Percentiles rank a stretch among this genome's conserved stretches.
These are phyloP conservation scores for Gibbula magus DNA, from an alignment of 2,888 invertebrate species.

Conservation along the genomic window DNA sequence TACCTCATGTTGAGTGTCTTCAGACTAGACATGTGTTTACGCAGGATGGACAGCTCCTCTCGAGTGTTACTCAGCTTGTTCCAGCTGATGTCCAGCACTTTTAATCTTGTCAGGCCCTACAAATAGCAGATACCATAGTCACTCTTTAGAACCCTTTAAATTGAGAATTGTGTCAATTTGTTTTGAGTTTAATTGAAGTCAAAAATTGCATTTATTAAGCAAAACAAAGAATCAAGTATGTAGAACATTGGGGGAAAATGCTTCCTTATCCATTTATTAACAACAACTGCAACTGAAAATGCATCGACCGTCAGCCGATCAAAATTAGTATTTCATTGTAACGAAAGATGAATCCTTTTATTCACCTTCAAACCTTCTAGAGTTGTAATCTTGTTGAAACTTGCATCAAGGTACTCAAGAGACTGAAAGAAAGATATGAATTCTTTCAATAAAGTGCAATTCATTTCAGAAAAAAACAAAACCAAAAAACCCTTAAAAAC, in stretches of 20 bases:
- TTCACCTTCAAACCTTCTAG: conserved; percentile 73
- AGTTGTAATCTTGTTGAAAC: conserved; percentile 73
- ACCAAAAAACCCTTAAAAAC: no score
- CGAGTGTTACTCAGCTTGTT: conserved; percentile 70
- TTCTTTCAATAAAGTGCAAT: not conserved
- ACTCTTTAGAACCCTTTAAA: not conserved
- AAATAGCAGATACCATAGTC: not conserved
- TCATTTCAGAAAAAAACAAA: not conserved
- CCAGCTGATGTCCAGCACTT: conserved; percentile 71
- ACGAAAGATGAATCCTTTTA: no score
- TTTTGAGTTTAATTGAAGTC: no score
- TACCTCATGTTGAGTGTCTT: conserved; percentile 67
- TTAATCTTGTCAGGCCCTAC: conserved; percentile 66
- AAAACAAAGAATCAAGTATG: no score
- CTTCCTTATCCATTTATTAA: no score
- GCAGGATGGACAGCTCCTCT: conserved; percentile 71
- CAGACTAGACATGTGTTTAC: conserved; percentile 68
- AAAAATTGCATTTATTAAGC: no score
- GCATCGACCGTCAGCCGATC: no score
- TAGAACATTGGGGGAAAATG: no score
- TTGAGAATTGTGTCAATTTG: no score
- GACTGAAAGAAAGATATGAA: conserved; percentile 51
- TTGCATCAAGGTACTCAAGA: conserved; percentile 73
- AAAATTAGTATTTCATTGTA: no score
- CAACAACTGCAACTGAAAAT: no score